Evolutionary conservation across 2,797 vertebrate genomes (phyloP).

Genomic region (Bradypodion pumilum): DNA sequence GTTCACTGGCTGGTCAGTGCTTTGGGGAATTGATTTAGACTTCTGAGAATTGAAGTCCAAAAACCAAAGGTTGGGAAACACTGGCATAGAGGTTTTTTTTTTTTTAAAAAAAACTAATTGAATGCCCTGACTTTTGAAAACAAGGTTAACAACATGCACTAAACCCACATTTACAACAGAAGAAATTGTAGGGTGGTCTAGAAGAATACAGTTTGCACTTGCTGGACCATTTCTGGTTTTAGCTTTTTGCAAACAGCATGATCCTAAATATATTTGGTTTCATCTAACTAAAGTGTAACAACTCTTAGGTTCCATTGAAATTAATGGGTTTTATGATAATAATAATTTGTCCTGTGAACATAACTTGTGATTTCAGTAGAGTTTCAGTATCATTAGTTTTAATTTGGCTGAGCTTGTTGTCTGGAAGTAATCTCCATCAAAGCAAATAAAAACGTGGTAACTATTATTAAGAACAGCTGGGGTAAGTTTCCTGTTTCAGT

Average conservation of each 20-base stretch:
- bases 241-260: background rate
- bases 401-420: background rate
- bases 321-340: background rate
- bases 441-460: background rate
- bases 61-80: no score
- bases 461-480: background rate
- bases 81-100: no score
- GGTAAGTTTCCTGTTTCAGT: background rate
- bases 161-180: no score
- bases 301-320: background rate
- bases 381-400: background rate
- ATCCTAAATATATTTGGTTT: background rate
- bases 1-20: no score
- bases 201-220: background rate
- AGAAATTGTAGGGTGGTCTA: no score
- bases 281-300: background rate
- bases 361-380: background rate
- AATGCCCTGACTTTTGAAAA: no score
- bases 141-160: no score
- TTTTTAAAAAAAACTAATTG: no score
- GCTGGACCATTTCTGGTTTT: background rate
- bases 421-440: background rate
- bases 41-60: no score
- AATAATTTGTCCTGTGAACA: background rate
- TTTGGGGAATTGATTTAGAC: no score